These are phyloP conservation scores for Planococcus citri DNA, from an alignment of 1,140 invertebrate genomes.

Conservation along the genomic window DNA sequence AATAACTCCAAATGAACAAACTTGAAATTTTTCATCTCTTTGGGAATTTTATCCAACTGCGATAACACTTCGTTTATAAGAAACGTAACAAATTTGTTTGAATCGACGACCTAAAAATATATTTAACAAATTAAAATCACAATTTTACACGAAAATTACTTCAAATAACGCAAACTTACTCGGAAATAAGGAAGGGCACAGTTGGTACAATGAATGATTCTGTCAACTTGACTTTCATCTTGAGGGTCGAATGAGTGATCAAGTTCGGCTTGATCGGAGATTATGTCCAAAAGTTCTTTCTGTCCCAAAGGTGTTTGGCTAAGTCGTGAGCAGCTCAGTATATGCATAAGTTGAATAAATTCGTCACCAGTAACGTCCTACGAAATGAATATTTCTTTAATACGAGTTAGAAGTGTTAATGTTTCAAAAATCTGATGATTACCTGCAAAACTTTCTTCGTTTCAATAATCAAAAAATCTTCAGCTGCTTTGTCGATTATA, in stretches of 20 bases:
- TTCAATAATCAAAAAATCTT: constrained; percentile 72
- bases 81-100: constrained; percentile 71
- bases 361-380: constrained; percentile 83
- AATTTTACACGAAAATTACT: too few relatives aligned
- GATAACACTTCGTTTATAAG: constrained; percentile 76
- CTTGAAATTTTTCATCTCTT: constrained; percentile 44
- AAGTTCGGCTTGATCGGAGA: constrained; percentile 70
- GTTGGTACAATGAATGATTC: constrained; percentile 73
- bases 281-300: constrained; percentile 71
- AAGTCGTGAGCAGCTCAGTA: constrained; percentile 64
- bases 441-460: constrained; percentile 76
- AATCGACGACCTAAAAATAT: constrained; percentile 45
- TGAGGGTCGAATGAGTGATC: constrained; percentile 65
- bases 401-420: too few relatives aligned
- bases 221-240: constrained; percentile 49
- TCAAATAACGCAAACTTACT: too few relatives aligned
- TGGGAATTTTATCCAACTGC: constrained; percentile 34
- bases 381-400: too few relatives aligned
- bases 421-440: too few relatives aligned
- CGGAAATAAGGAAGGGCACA: constrained; percentile 76
- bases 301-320: constrained; percentile 69
- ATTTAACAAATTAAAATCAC: too few relatives aligned
- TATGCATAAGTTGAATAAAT: constrained; percentile 77
- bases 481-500: constrained; percentile 69
- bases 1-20: constrained; percentile 68